Percentiles rank a stretch among this genome's conserved stretches.
These are phyloP conservation scores for Alviniconcha strummeri DNA, from an alignment of 2,888 invertebrate genomes.

Conservation along the genomic window DNA sequence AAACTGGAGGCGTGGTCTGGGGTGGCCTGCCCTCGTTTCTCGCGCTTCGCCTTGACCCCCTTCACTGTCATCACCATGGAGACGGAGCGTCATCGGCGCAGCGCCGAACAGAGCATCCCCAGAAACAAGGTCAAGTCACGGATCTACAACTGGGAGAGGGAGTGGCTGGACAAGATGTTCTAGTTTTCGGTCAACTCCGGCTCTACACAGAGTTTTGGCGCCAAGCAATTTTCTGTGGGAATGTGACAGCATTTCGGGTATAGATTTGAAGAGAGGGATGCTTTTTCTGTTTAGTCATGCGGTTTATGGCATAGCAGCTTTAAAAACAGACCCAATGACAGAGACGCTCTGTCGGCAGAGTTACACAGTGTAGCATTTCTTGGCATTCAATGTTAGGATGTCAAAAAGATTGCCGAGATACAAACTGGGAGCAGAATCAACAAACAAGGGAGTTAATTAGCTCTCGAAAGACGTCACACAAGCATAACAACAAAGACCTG, in stretches of 20 bases:
- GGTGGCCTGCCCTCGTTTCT: slow-evolving; percentile 33
- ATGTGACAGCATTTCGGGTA: not conserved
- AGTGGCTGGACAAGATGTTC: slow-evolving; percentile 42
- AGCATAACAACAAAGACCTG: too few relatives aligned
- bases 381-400: too few relatives aligned
- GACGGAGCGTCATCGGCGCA: slow-evolving; percentile 30
- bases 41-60: slow-evolving; percentile 39
- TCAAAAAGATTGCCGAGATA: too few relatives aligned
- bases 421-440: not conserved
- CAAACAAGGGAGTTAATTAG: too few relatives aligned
- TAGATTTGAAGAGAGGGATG: not conserved
- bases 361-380: too few relatives aligned
- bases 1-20: slow-evolving; percentile 42
- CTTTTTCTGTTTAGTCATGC: not conserved
- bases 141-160: slow-evolving; percentile 39
- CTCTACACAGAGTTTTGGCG: not conserved
- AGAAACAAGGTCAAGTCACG: slow-evolving; percentile 33
- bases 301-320: not conserved
- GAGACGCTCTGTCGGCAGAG: too few relatives aligned
- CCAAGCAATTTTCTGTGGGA: too few relatives aligned
- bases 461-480: too few relatives aligned
- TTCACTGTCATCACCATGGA: slow-evolving; percentile 32
- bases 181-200: not conserved
- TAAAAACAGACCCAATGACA: not conserved
- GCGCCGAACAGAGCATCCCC: slow-evolving; percentile 33